Base-by-base conservation (phyloP, 2,888 invertebrate species). In the Chaetogeoica ovagalla region DNA sequence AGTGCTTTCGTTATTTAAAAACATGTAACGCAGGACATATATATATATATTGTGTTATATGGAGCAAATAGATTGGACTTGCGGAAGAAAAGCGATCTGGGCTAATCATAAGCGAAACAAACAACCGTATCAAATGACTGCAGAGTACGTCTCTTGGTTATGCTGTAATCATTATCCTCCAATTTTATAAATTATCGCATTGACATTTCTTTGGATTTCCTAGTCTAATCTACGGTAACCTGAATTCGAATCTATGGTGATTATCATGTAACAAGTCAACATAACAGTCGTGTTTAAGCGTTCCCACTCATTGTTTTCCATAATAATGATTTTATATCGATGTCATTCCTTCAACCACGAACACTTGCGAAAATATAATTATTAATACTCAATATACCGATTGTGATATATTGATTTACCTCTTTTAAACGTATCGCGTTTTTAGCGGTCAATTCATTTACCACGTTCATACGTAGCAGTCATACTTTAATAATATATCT, bases 71-170 rank as follows among this genome's bases (percentile, higher is more conserved):
- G 52, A 8, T 37, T 69, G 60, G 77, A 77, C 77, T 69, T 70
- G 70, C 77, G 77, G 77, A 77, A 77, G 77, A 77, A 77, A 77
- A 77, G 69, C 77, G 77, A 77, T 77, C 77, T 77, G 77, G 77
- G 77, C 60, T 77, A 77, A 77, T 69, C 77, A 77, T 77, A 69
- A 68, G 69, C 52, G 69, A 77, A 68, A 68, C 69, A 77, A 77
- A 77, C 77, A 39, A 77, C 77, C 77, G 77, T 77, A 13, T 77
- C 69, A 77, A 77, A 77, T 77, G 37, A 69, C 77, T 68, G n/a
- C n/a, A n/a, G 52, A 77, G 77, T 69, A 19, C 19, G 60, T 52
- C 60, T 77, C 77, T 77, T 69, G 62, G 69, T 70, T 52, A 62
- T 69, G 77, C 62, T 69, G 77, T 69, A 77, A 77, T 70, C 77